A percentile compares a stretch with the other conserved stretches of the same genome.
Conservation (phyloP, 2,113 vertebrate species). For the Sclerurus mexicanus region DNA sequence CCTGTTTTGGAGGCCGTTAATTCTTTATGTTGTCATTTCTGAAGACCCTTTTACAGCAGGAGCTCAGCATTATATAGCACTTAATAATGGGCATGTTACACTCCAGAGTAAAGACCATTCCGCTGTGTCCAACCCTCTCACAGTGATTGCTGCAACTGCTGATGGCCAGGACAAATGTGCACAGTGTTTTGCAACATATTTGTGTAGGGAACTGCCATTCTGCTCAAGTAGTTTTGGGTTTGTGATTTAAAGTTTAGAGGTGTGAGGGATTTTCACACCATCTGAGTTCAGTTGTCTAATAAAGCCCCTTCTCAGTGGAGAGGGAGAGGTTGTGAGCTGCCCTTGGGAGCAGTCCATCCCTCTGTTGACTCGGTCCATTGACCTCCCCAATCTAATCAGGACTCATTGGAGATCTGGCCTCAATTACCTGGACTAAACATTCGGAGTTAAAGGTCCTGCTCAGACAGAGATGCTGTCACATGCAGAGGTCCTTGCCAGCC, state of each 20-base stretch:
- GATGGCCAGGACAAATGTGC: slow-evolving; percentile 11
- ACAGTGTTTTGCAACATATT: neutral
- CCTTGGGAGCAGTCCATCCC: neutral
- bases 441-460: neutral
- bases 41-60: slow-evolving; percentile 50
- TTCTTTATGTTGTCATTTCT: slow-evolving; percentile 65
- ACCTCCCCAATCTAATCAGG: neutral
- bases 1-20: slow-evolving; percentile 51
- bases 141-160: neutral
- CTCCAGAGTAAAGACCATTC: slow-evolving; percentile 39
- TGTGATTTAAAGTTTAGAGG: neutral
- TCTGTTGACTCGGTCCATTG: neutral
- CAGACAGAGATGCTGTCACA: neutral
- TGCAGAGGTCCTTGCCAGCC: neutral
- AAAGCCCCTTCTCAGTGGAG: neutral
- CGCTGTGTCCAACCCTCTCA: slow-evolving; percentile 11
- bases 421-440: neutral
- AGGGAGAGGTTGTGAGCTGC: neutral
- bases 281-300: neutral
- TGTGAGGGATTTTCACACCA: neutral
- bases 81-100: slow-evolving; percentile 45
- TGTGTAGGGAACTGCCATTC: neutral
- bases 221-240: neutral
- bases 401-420: neutral
- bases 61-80: slow-evolving; percentile 1